phyloP scores from a whole-genome alignment of 2,797 vertebrate genomes.

The Podargus strigoides region DNA sequence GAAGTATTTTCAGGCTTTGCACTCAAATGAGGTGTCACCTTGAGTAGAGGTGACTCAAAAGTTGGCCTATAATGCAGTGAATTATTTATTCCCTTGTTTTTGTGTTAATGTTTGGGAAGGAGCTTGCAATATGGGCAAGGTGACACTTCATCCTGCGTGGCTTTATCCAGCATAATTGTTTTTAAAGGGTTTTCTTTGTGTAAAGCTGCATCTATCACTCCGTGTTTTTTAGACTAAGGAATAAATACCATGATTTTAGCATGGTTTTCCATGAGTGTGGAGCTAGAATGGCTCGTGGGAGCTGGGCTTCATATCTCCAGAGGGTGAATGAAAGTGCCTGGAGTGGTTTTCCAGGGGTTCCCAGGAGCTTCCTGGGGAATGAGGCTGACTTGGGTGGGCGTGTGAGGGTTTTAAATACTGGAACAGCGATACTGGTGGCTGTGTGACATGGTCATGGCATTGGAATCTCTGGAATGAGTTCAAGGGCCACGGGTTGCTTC shows the following conservation, averaged over 20 bases:
- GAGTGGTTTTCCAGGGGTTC: not conserved
- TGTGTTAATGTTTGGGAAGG: not conserved
- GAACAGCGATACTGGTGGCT: not conserved
- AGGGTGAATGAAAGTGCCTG: too few species aligned
- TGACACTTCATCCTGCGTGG: too few species aligned
- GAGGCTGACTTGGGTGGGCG: not conserved
- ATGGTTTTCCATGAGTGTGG: accelerated
- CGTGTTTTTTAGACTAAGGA: accelerated
- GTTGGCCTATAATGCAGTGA: not conserved
- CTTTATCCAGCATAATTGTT: too few species aligned
- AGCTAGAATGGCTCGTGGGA: not conserved
- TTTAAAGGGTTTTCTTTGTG: not conserved
- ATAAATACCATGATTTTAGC: not conserved
- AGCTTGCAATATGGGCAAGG: accelerated
- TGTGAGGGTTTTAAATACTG: accelerated
- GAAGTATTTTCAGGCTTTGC: not conserved
- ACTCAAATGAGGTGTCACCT: not conserved
- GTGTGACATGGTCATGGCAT: accelerated
- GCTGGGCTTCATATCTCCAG: not conserved
- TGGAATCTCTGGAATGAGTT: not conserved
- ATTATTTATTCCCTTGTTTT: not conserved
- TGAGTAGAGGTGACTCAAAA: not conserved
- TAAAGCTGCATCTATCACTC: accelerated
- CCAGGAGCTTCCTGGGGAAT: not conserved
- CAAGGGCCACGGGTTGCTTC: accelerated